These are phyloP conservation scores for Bombylius discolor DNA, from an alignment of 2,888 invertebrate genomes.

Conservation along the genomic window DNA sequence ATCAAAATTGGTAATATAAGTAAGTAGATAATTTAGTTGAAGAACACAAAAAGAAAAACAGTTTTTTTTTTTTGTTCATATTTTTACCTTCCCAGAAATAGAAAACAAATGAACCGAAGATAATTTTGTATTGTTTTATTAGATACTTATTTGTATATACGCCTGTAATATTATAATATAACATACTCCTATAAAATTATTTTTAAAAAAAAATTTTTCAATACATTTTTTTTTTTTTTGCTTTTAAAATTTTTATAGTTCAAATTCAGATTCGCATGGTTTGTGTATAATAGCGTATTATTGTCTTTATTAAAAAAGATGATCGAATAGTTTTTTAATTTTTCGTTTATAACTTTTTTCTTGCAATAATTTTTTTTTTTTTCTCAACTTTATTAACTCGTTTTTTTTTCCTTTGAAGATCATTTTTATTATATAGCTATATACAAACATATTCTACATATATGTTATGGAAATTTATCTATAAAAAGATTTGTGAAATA, in stretches of 20 bases:
- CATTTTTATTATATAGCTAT: too few relatives aligned
- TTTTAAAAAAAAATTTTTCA: too few relatives aligned
- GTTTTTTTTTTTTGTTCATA: neutral
- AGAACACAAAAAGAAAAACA: too few relatives aligned
- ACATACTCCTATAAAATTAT: neutral
- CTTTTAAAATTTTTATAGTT: neutral
- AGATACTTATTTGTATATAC: neutral
- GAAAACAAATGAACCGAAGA: constrained; percentile 9
- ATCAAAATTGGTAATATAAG: too few relatives aligned
- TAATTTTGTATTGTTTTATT: constrained; percentile 10
- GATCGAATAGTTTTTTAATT: neutral
- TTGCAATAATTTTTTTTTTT: too few relatives aligned
- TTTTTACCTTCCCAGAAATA: constrained; percentile 1
- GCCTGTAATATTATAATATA: neutral
- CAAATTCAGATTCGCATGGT: constrained; percentile 1
- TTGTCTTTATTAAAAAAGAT: constrained; percentile 2
- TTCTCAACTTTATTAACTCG: too few relatives aligned
- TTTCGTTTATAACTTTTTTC: too few relatives aligned
- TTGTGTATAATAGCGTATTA: constrained; percentile 9
- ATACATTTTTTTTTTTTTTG: too few relatives aligned
- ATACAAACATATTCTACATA: too few relatives aligned
- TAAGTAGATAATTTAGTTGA: too few relatives aligned
- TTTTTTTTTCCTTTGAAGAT: too few relatives aligned
- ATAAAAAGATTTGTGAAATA: neutral
- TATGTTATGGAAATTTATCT: neutral